These are phyloP conservation scores for Micronycteris hirsuta DNA, from an alignment of 2,113 vertebrate species.

Conservation along the genomic window DNA sequence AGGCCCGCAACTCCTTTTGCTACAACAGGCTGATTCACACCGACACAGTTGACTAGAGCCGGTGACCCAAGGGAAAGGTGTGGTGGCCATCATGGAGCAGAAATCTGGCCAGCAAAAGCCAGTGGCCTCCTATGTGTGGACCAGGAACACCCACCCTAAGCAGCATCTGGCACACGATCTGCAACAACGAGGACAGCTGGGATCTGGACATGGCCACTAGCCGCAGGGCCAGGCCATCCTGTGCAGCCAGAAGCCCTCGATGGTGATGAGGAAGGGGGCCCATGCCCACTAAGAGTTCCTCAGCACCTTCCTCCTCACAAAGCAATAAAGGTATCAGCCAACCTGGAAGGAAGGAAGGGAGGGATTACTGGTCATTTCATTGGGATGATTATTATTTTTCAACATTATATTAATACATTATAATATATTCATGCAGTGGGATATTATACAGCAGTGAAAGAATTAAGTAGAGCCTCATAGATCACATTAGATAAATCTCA, in stretches of 20 bases:
- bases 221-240: slow-evolving; percentile 90
- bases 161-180: slow-evolving; percentile 90
- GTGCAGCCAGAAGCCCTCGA: slow-evolving; percentile 92
- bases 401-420: not conserved
- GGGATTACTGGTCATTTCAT: not conserved
- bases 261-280: slow-evolving; percentile 90
- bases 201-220: slow-evolving; percentile 91
- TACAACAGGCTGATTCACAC: not conserved
- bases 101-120: slow-evolving; percentile 75
- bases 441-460: not conserved
- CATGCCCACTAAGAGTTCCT: slow-evolving; percentile 84
- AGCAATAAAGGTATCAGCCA: slow-evolving; percentile 49
- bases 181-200: slow-evolving; percentile 90
- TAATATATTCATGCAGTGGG: not conserved
- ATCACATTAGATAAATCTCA: not conserved
- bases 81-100: too few relatives aligned
- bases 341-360: too few relatives aligned
- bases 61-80: not conserved
- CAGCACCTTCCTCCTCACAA: not conserved
- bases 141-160: slow-evolving; percentile 92
- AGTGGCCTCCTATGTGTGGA: slow-evolving; percentile 67
- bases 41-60: not conserved
- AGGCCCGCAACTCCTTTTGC: not conserved
- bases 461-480: not conserved
- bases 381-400: not conserved